These are phyloP conservation scores for Monopis laevigella DNA, from an alignment of 2,888 invertebrate genomes.

Conservation along the genomic window DNA sequence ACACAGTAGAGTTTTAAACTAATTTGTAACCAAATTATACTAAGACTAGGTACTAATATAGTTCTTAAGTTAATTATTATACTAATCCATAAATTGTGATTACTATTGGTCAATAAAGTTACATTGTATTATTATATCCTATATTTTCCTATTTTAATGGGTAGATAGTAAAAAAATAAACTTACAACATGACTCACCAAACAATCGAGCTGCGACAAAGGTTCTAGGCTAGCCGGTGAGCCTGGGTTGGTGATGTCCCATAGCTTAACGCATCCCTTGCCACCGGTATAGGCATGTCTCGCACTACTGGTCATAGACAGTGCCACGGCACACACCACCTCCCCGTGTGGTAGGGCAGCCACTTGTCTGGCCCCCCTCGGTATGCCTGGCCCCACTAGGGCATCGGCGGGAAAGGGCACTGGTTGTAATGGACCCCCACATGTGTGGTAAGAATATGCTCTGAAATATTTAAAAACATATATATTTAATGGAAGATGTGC, in stretches of 20 bases:
- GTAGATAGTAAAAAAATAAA: constrained; percentile 37
- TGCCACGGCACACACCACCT: constrained; percentile 96
- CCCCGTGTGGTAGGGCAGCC: constrained; percentile 92
- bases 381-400: constrained; percentile 91
- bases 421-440: constrained; percentile 90
- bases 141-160: no score
- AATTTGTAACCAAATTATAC: no score
- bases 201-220: constrained; percentile 90
- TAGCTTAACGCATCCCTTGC: constrained; percentile 96
- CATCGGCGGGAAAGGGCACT: constrained; percentile 95
- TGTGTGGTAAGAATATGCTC: constrained; percentile 95
- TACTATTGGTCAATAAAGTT: no score
- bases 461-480: no score
- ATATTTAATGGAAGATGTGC: no score
- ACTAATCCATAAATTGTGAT: no score
- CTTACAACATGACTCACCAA: constrained; percentile 81
- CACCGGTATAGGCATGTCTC: constrained; percentile 96
- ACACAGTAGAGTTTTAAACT: no score
- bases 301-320: constrained; percentile 79
- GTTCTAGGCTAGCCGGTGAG: constrained; percentile 86
- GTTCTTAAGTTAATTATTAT: no score
- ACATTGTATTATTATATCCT: no score
- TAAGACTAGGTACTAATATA: no score
- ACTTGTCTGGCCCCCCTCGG: constrained; percentile 91
- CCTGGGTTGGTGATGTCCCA: constrained; percentile 93